Evolutionary conservation across 2,797 vertebrate genomes (phyloP).

Genomic region (Thunnus albacares): DNA sequence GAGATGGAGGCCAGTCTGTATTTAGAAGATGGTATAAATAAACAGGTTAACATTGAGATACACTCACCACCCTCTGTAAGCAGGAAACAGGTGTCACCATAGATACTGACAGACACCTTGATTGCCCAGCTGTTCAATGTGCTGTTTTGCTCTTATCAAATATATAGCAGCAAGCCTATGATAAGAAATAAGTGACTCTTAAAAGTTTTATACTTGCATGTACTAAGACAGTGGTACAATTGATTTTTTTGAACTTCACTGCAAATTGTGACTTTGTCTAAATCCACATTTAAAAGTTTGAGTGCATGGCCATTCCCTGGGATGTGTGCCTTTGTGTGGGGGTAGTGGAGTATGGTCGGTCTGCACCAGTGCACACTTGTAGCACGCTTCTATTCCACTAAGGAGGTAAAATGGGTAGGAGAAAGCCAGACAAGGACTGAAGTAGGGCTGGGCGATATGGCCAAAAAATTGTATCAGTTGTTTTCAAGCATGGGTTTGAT

Average conservation of each 20-base stretch:
- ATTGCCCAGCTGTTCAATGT: neutral
- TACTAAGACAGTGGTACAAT: neutral
- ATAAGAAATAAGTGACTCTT: neutral
- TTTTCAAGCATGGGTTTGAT: no score
- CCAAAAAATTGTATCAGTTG: no score
- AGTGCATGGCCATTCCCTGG: neutral
- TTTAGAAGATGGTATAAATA: constrained; percentile 16
- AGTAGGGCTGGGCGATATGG: no score
- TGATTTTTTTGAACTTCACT: neutral
- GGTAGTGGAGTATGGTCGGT: neutral
- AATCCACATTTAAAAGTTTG: neutral
- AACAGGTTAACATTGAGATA: constrained; percentile 24
- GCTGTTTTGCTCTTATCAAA: constrained; percentile 1
- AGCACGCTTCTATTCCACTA: neutral
- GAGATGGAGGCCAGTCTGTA: constrained; percentile 19
- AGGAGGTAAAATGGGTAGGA: neutral
- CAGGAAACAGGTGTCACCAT: constrained; percentile 8
- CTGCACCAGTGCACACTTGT: neutral
- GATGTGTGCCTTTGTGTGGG: neutral
- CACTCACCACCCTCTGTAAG: constrained; percentile 11
- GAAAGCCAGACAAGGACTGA: neutral
- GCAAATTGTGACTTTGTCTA: neutral
- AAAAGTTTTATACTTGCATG: neutral
- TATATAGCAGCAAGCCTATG: neutral
- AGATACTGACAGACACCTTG: constrained; percentile 5